Conservation (phyloP, 2,888 invertebrate species). For the Sarcophaga rosellei region DNA sequence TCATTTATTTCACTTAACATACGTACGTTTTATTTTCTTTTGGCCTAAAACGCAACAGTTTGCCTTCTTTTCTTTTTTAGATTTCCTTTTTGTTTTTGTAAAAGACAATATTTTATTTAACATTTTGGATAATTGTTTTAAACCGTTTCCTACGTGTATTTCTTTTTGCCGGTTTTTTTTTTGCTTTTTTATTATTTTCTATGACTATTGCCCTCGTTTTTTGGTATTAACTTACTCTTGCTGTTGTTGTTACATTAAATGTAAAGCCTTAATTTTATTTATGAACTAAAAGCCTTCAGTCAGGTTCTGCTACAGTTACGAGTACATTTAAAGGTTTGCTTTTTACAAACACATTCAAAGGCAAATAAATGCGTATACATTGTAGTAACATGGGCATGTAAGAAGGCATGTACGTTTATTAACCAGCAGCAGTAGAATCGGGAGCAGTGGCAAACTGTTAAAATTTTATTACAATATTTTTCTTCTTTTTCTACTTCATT, state of each 20-base stretch:
- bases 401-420: slow-evolving; percentile 9
- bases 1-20: slow-evolving; percentile 64
- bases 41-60: slow-evolving; percentile 64
- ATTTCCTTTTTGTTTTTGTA: neutral
- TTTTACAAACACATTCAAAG: neutral
- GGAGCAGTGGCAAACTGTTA: neutral
- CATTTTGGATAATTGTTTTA: slow-evolving; percentile 66
- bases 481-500: slow-evolving; percentile 28
- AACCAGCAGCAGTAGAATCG: slow-evolving; percentile 19
- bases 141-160: slow-evolving; percentile 62
- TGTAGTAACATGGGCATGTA: slow-evolving; percentile 2
- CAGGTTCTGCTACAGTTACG: neutral
- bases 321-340: neutral
- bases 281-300: slow-evolving; percentile 61
- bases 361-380: neutral
- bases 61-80: slow-evolving; percentile 50
- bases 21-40: slow-evolving; percentile 40
- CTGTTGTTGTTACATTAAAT: slow-evolving; percentile 43
- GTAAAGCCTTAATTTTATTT: slow-evolving; percentile 65
- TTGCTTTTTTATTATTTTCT: slow-evolving; percentile 35
- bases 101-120: slow-evolving; percentile 61
- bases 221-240: slow-evolving; percentile 3
- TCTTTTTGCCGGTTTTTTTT: slow-evolving; percentile 2
- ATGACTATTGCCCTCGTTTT: neutral
- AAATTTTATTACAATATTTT: slow-evolving; percentile 34